phyloP scores from a whole-genome alignment of 2,888 invertebrate species.

The Pherbina coryleti region DNA sequence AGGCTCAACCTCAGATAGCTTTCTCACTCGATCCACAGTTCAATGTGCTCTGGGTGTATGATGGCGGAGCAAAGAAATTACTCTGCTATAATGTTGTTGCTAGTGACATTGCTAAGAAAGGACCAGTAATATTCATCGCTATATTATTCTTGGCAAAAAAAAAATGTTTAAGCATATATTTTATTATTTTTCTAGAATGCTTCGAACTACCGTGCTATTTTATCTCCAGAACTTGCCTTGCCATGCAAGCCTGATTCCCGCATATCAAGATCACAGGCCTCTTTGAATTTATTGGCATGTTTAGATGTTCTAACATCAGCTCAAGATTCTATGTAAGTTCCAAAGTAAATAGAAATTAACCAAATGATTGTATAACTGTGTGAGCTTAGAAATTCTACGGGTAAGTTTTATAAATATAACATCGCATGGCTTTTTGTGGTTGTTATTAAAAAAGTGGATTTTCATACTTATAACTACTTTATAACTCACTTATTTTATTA shows the following conservation, averaged over 20 bases:
- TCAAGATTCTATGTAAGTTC: slow-evolving; percentile 76
- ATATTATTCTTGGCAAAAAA: background rate
- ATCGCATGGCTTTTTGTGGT: too few species aligned
- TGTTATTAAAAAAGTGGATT: too few species aligned
- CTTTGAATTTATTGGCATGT: slow-evolving; percentile 88
- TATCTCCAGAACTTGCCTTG: slow-evolving; percentile 86
- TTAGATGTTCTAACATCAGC: slow-evolving; percentile 89
- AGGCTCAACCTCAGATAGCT: slow-evolving; percentile 65
- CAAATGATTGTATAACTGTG: too few species aligned
- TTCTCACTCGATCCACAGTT: slow-evolving; percentile 86
- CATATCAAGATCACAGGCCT: slow-evolving; percentile 89
- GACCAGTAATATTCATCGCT: slow-evolving; percentile 54
- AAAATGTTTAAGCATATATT: background rate
- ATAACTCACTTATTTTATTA: too few species aligned
- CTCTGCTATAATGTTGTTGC: slow-evolving; percentile 89
- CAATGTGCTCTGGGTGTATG: slow-evolving; percentile 94
- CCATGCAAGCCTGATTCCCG: slow-evolving; percentile 79
- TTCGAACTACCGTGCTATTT: slow-evolving; percentile 72
- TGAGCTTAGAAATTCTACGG: too few species aligned
- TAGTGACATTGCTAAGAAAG: slow-evolving; percentile 74
- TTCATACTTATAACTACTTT: too few species aligned
- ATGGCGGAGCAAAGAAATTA: slow-evolving; percentile 73
- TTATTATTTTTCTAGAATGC: slow-evolving; percentile 56
- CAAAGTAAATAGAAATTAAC: too few species aligned
- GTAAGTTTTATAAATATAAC: too few species aligned